Evolutionary conservation across 64 coral and sea anemone genomes (phyloP), one percentile per base, ranked within the genome.

Genomic region (Montipora capricornis): DNA sequence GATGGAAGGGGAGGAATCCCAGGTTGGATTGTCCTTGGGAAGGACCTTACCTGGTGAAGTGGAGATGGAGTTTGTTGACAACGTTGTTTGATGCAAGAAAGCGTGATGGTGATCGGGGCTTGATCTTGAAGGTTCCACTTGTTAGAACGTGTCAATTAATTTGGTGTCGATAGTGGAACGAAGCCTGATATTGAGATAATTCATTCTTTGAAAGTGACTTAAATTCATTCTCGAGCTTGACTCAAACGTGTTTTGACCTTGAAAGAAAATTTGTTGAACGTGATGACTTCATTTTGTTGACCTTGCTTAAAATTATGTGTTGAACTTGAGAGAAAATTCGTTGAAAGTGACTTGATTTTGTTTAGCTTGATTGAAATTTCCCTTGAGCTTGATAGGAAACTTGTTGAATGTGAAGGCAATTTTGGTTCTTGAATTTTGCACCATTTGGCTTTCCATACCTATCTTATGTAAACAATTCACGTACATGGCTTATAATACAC

Each of bases 381-480:
- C 22, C 49, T 80, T 79, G 76, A 50, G 46, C 76, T 79, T 57
- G 78, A 80, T 24, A 80, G n/a, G 5, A 55, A 80, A 7, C 57
- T 80, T 80, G 78, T 55, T 26, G 26, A 26, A 26, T 26, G 26
- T 80, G 49, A 22, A 55, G 78, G 5, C 19, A 57, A 55, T 57
- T 55, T 80, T 79, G 14, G 17, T 49, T 79, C 46, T 79, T 79
- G 47, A 79, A 79, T 79, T 79, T 80, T 80, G 78, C 78, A 80
- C 78, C 6, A 24, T 24, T 80, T 22, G 49, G 78, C 78, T 57
- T 9, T 80, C 78, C 19, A 80, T 75, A 75, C 26, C 26, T 26
- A 26, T 26, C 26, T 26, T 26, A 26, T 26, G 26, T 26, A 26
- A 26, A 26, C 26, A 26, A 26, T 26, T 26, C 26, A 26, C 26